These are phyloP conservation scores for Burhinus bistriatus DNA, from an alignment of 2,113 vertebrate species.

Conservation along the genomic window DNA sequence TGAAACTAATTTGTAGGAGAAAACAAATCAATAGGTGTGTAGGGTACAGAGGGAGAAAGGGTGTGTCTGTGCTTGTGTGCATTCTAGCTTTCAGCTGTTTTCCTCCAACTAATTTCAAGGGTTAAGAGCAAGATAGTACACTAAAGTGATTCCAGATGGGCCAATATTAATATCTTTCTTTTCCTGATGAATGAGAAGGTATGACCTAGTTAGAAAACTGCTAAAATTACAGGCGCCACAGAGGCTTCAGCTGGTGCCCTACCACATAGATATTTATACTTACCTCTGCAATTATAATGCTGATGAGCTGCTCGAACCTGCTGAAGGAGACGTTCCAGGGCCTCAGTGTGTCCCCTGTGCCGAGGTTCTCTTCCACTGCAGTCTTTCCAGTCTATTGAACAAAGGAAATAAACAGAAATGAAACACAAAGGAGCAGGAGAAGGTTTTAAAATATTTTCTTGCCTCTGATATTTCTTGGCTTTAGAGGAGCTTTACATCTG, in stretches of 20 bases:
- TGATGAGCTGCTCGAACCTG: constrained; percentile 90
- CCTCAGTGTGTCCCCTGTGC: constrained; percentile 86
- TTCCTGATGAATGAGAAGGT: constrained; percentile 96
- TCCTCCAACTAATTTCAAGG: constrained; percentile 69
- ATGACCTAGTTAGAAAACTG: constrained; percentile 80
- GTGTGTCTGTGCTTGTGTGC: background rate
- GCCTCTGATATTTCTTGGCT: background rate
- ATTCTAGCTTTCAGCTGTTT: constrained; percentile 25
- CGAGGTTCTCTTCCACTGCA: constrained; percentile 82
- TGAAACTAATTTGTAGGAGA: constrained; percentile 14
- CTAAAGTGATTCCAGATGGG: constrained; percentile 96
- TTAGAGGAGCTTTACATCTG: background rate
- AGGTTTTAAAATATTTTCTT: constrained; percentile 26
- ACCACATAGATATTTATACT: constrained; percentile 79
- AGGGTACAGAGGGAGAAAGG: background rate
- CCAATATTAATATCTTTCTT: constrained; percentile 93
- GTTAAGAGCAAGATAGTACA: constrained; percentile 87
- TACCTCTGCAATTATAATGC: constrained; percentile 88
- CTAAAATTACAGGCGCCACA: constrained; percentile 90
- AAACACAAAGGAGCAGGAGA: constrained; percentile 57
- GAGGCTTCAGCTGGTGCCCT: constrained; percentile 82
- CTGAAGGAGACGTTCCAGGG: constrained; percentile 91
- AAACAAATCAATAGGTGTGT: background rate
- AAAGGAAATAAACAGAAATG: constrained; percentile 77
- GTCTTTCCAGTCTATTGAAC: constrained; percentile 92